phyloP scores from a whole-genome alignment of 2,888 invertebrate genomes.

The Prosopocoilus inquinatus region DNA sequence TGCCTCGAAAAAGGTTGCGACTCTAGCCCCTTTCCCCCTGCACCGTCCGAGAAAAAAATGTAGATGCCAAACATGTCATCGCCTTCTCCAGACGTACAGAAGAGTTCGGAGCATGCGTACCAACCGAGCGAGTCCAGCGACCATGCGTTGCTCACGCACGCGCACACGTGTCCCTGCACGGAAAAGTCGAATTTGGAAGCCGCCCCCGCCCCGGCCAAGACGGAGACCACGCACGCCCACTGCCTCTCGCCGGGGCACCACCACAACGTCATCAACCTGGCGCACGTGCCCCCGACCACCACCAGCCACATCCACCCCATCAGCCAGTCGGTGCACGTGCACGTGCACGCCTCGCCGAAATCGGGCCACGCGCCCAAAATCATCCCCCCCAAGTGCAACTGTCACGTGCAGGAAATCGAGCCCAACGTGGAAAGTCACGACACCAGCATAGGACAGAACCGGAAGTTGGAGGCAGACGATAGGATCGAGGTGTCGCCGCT shows the following conservation, averaged over 20 bases:
- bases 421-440: slow-evolving; percentile 33
- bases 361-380: slow-evolving; percentile 34
- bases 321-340: slow-evolving; percentile 39
- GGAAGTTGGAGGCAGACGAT: slow-evolving; percentile 48
- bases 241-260: slow-evolving; percentile 27
- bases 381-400: slow-evolving; percentile 39
- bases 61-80: slow-evolving; percentile 33
- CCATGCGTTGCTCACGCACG: slow-evolving; percentile 41
- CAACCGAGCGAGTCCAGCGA: slow-evolving; percentile 47
- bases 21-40: not conserved
- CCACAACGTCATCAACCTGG: slow-evolving; percentile 30
- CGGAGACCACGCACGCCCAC: slow-evolving; percentile 31
- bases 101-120: slow-evolving; percentile 42
- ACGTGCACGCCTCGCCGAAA: slow-evolving; percentile 42
- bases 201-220: slow-evolving; percentile 31
- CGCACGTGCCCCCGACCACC: slow-evolving; percentile 33
- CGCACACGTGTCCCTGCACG: slow-evolving; percentile 41
- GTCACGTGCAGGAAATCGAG: slow-evolving; percentile 43
- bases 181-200: slow-evolving; percentile 37
- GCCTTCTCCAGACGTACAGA: slow-evolving; percentile 43
- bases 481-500: slow-evolving; percentile 49
- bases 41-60: slow-evolving; percentile 2
- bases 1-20: slow-evolving; percentile 5
- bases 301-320: slow-evolving; percentile 38
- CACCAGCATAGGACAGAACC: slow-evolving; percentile 23